These are phyloP conservation scores for Peromyscus nudipes DNA, from an alignment of 2,797 vertebrate genomes.

Conservation along the genomic window DNA sequence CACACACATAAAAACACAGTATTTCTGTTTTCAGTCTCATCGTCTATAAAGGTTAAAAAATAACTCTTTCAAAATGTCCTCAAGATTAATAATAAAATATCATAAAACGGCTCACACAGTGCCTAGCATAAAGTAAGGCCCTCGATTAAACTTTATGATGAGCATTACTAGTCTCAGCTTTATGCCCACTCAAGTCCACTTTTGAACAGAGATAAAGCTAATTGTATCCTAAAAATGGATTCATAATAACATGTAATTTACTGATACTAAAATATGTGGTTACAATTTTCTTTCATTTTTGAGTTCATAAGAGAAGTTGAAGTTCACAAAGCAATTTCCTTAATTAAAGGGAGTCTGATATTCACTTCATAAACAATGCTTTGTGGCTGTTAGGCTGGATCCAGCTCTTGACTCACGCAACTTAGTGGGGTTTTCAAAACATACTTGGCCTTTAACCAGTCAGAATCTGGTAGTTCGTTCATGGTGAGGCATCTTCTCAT, in stretches of 20 bases:
- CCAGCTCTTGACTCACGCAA: not conserved
- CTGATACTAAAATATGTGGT: constrained; percentile 54
- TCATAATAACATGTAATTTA: constrained; percentile 37
- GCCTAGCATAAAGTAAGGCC: constrained; percentile 34
- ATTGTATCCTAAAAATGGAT: constrained; percentile 47
- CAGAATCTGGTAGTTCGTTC: not conserved
- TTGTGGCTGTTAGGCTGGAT: not conserved
- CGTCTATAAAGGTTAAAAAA: not conserved
- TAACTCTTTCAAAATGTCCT: not conserved
- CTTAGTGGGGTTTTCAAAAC: constrained; percentile 24
- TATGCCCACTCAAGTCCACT: not conserved
- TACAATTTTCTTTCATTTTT: constrained; percentile 60
- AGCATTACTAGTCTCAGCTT: constrained; percentile 18
- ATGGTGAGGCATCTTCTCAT: not conserved
- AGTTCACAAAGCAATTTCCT: constrained; percentile 55
- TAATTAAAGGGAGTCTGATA: constrained; percentile 70
- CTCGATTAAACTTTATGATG: constrained; percentile 18
- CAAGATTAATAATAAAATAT: not conserved
- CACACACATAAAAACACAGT: not conserved
- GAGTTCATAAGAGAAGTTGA: constrained; percentile 21
- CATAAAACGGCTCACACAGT: not conserved
- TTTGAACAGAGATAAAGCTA: constrained; percentile 42
- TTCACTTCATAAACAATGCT: constrained; percentile 29
- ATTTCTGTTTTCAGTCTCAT: not conserved
- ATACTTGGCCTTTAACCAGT: constrained; percentile 45